A percentile compares a stretch with the other conserved stretches of the same genome.
Evolutionary conservation across 1,140 invertebrate genomes (phyloP).

Genomic region (Antheraea pernyi): DNA sequence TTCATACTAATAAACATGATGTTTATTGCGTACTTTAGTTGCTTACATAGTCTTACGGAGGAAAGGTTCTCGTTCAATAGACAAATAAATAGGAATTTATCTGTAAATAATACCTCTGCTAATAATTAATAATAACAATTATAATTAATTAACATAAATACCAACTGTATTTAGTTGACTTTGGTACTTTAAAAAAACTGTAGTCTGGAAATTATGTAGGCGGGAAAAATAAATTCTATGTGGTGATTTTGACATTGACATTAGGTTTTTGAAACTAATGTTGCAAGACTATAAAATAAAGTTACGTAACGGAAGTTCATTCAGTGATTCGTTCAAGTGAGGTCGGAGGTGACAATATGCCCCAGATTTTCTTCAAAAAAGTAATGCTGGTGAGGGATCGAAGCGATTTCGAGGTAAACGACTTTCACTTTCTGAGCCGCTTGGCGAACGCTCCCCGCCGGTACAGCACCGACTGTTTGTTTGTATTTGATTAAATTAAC

Average conservation of each 20-base stretch:
- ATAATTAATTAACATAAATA: background rate
- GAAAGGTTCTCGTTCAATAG: slow-evolving; percentile 40
- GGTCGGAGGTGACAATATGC: slow-evolving; percentile 64
- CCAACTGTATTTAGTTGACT: background rate
- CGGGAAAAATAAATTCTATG: background rate
- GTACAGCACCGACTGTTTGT: background rate
- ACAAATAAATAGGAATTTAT: background rate
- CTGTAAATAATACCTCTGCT: too few species aligned
- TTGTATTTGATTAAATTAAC: background rate
- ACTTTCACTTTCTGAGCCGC: slow-evolving; percentile 64
- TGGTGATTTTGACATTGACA: slow-evolving; percentile 20
- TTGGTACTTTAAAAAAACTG: too few species aligned
- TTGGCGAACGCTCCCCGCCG: slow-evolving; percentile 19
- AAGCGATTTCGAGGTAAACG: slow-evolving; percentile 64
- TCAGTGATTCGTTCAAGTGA: slow-evolving; percentile 15
- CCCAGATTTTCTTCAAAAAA: slow-evolving; percentile 77
- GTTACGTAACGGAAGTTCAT: slow-evolving; percentile 7
- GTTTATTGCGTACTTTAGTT: slow-evolving; percentile 68
- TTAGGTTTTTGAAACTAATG: background rate
- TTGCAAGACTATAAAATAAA: background rate
- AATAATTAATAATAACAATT: background rate
- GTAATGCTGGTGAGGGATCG: slow-evolving; percentile 70
- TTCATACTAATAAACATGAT: slow-evolving; percentile 74
- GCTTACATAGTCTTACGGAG: slow-evolving; percentile 59
- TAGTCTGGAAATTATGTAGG: background rate